Evolutionary conservation across 2,888 invertebrate species (phyloP).

Genomic region (Monoplex corrugatus): DNA sequence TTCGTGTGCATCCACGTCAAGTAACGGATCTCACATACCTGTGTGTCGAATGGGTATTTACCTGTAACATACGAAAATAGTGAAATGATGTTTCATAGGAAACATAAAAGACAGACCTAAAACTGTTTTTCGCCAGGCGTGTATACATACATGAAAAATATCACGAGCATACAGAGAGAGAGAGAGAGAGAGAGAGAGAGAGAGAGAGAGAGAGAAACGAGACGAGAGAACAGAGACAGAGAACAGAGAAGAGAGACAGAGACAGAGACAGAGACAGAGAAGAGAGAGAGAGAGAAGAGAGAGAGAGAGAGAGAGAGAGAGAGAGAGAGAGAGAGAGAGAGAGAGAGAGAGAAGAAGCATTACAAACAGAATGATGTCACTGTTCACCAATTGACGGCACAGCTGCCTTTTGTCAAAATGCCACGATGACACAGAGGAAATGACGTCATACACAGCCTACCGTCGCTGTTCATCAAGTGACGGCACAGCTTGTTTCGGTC

Average conservation of each 20-base stretch:
- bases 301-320: too few relatives aligned
- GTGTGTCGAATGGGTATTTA: slow-evolving; percentile 69
- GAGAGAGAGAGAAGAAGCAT: too few relatives aligned
- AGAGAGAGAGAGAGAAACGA: background rate
- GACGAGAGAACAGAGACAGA: background rate
- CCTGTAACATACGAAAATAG: slow-evolving; percentile 29
- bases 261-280: background rate
- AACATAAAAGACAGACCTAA: background rate
- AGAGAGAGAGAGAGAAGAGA: background rate
- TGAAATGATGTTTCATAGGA: background rate
- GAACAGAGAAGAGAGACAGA: background rate
- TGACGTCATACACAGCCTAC: too few relatives aligned
- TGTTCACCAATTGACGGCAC: too few relatives aligned
- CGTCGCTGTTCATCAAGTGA: too few relatives aligned
- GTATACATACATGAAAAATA: background rate
- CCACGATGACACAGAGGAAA: too few relatives aligned
- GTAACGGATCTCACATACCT: slow-evolving; percentile 66
- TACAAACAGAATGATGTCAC: too few relatives aligned
- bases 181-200: background rate
- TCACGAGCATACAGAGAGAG: background rate
- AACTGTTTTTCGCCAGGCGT: too few relatives aligned
- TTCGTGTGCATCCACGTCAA: slow-evolving; percentile 72
- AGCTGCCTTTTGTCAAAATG: too few relatives aligned
- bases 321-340: too few relatives aligned
- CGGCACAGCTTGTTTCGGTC: too few relatives aligned